These are phyloP conservation scores for Bufotes viridis DNA, from an alignment of 2,797 vertebrate genomes.

Conservation along the genomic window DNA sequence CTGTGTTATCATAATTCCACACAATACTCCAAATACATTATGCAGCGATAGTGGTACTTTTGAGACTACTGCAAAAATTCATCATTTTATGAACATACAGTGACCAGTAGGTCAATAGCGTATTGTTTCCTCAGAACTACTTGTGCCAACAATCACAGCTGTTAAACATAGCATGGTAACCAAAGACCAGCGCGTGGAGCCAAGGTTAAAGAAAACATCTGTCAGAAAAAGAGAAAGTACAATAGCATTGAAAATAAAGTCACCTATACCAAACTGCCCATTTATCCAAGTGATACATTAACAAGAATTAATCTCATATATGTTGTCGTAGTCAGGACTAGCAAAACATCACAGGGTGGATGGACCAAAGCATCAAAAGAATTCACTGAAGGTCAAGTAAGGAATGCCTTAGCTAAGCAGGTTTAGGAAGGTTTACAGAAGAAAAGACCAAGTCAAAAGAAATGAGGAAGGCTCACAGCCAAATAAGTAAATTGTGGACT, in stretches of 20 bases:
- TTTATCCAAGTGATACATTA: background rate
- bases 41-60: slow-evolving; percentile 61
- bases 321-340: background rate
- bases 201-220: slow-evolving; percentile 61
- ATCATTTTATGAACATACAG: slow-evolving; percentile 66
- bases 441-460: too few species aligned
- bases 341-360: background rate
- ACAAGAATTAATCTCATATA: background rate
- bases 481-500: too few species aligned
- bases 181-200: slow-evolving; percentile 31
- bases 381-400: background rate
- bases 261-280: background rate
- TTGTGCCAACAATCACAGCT: slow-evolving; percentile 69
- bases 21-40: slow-evolving; percentile 63
- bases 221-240: slow-evolving; percentile 53
- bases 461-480: too few species aligned
- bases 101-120: slow-evolving; percentile 65
- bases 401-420: too few species aligned
- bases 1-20: slow-evolving; percentile 65
- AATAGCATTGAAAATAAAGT: slow-evolving; percentile 1
- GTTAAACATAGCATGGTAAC: slow-evolving; percentile 64
- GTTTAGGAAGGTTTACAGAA: too few species aligned
- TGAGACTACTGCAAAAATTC: slow-evolving; percentile 56
- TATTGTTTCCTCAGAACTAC: slow-evolving; percentile 59
- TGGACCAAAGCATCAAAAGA: background rate